Evolutionary conservation across 2,888 invertebrate species (phyloP).

Genomic region (Petrolisthes cinctipes): DNA sequence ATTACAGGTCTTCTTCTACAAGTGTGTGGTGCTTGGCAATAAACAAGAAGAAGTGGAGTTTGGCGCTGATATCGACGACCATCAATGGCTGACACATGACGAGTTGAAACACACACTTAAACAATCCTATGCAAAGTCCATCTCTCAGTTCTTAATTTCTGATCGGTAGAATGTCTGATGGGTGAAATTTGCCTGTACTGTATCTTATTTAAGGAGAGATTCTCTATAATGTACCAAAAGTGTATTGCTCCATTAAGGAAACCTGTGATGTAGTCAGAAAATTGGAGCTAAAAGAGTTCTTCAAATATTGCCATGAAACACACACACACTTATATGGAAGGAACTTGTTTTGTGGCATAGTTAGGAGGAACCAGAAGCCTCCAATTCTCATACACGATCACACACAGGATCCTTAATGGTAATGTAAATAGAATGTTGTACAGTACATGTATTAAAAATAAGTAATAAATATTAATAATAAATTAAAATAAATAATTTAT

Average conservation of each 20-base stretch:
- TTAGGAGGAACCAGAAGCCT: too few species aligned
- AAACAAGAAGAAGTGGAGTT: slow-evolving; percentile 21
- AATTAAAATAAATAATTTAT: background rate
- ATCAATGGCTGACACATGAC: slow-evolving; percentile 60
- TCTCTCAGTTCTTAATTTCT: slow-evolving; percentile 53
- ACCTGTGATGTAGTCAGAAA: too few species aligned
- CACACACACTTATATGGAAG: too few species aligned
- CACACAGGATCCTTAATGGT: background rate
- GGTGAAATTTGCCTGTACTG: too few species aligned
- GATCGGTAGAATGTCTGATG: slow-evolving; percentile 16
- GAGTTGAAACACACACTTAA: slow-evolving; percentile 47
- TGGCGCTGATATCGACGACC: slow-evolving; percentile 16
- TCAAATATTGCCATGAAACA: too few species aligned
- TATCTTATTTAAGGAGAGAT: background rate
- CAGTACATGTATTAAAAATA: too few species aligned
- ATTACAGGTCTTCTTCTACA: slow-evolving; percentile 42
- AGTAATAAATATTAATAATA: slow-evolving; percentile 9
- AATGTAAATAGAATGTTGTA: too few species aligned
- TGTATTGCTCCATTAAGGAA: too few species aligned
- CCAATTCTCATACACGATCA: background rate
- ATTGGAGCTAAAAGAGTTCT: too few species aligned
- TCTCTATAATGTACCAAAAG: background rate
- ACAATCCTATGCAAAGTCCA: slow-evolving; percentile 54
- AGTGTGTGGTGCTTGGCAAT: slow-evolving; percentile 28
- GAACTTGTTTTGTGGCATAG: too few species aligned